phyloP scores from a whole-genome alignment of 1,140 invertebrate species.

The Diprion similis region DNA sequence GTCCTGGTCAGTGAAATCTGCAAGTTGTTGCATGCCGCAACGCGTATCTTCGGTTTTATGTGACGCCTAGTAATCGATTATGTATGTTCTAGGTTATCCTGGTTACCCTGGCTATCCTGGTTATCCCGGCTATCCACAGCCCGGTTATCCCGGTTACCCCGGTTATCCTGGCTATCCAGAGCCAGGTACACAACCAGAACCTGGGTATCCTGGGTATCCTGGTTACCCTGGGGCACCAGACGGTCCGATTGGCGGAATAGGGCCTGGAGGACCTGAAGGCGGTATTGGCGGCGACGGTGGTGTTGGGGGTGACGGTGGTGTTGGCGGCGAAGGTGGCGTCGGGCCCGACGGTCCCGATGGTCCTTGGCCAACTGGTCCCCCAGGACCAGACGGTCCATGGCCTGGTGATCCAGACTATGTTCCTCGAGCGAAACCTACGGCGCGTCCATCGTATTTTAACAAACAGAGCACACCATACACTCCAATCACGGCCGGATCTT shows the following conservation, averaged over 20 bases:
- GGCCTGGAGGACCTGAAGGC: slow-evolving; percentile 17
- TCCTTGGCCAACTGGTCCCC: slow-evolving; percentile 47
- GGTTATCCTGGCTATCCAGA: slow-evolving; percentile 17
- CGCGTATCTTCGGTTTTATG: too few species aligned
- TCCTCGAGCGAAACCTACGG: slow-evolving; percentile 18
- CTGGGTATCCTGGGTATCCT: slow-evolving; percentile 21
- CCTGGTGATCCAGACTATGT: slow-evolving; percentile 47
- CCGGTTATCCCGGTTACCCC: slow-evolving; percentile 23
- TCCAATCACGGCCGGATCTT: neutral
- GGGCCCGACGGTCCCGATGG: slow-evolving; percentile 40
- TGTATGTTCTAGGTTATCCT: too few species aligned
- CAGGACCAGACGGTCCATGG: slow-evolving; percentile 50
- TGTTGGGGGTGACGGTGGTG: slow-evolving; percentile 30
- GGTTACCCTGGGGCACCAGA: slow-evolving; percentile 27
- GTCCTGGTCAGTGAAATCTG: slow-evolving; percentile 9
- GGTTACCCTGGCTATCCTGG: slow-evolving; percentile 36
- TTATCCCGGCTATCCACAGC: slow-evolving; percentile 58
- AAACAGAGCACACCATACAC: slow-evolving; percentile 4
- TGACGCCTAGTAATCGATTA: too few species aligned
- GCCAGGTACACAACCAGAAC: neutral
- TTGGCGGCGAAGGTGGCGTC: slow-evolving; percentile 33
- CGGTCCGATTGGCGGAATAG: slow-evolving; percentile 6
- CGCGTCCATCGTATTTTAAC: slow-evolving; percentile 13
- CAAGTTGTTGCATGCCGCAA: neutral
- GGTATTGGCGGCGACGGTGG: slow-evolving; percentile 29